Evolutionary conservation across 2,888 invertebrate genomes (phyloP).

Genomic region (Cremastobaeus sp.): DNA sequence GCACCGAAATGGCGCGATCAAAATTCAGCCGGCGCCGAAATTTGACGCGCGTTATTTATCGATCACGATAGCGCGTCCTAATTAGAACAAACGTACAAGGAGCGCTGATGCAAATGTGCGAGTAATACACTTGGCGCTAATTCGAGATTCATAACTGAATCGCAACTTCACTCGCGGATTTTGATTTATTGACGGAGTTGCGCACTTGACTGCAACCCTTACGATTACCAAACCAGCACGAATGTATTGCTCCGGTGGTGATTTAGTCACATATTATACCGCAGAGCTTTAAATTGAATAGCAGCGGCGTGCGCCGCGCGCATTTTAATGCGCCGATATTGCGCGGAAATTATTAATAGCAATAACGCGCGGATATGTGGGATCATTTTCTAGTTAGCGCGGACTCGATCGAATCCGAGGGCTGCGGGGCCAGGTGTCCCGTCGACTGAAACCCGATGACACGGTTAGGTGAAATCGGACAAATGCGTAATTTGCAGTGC

Average conservation of each 20-base stretch:
- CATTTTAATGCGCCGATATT: slow-evolving; percentile 29
- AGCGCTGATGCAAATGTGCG: slow-evolving; percentile 38
- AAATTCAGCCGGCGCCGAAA: slow-evolving; percentile 20
- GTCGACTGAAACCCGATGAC: too few species aligned
- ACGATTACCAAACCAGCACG: slow-evolving; percentile 52
- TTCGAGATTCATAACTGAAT: slow-evolving; percentile 49
- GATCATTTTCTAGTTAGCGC: too few species aligned
- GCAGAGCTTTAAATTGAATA: slow-evolving; percentile 28
- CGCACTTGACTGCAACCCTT: slow-evolving; percentile 28
- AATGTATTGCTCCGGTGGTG: slow-evolving; percentile 49
- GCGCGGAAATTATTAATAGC: slow-evolving; percentile 21
- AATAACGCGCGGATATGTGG: slow-evolving; percentile 11
- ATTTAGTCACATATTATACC: slow-evolving; percentile 37
- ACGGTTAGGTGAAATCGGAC: too few species aligned
- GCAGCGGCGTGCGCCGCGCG: slow-evolving; percentile 9
- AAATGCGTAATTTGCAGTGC: not conserved
- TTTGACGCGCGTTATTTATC: slow-evolving; percentile 46
- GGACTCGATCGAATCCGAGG: too few species aligned
- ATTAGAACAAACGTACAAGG: slow-evolving; percentile 45
- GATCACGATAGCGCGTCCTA: slow-evolving; percentile 47
- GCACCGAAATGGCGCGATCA: slow-evolving; percentile 12
- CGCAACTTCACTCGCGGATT: slow-evolving; percentile 49
- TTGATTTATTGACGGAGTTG: slow-evolving; percentile 57
- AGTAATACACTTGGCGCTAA: slow-evolving; percentile 50
- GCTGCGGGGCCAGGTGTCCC: too few species aligned